These are phyloP conservation scores for Parnassius glacialis DNA, from an alignment of 2,888 invertebrate genomes.

Conservation along the genomic window DNA sequence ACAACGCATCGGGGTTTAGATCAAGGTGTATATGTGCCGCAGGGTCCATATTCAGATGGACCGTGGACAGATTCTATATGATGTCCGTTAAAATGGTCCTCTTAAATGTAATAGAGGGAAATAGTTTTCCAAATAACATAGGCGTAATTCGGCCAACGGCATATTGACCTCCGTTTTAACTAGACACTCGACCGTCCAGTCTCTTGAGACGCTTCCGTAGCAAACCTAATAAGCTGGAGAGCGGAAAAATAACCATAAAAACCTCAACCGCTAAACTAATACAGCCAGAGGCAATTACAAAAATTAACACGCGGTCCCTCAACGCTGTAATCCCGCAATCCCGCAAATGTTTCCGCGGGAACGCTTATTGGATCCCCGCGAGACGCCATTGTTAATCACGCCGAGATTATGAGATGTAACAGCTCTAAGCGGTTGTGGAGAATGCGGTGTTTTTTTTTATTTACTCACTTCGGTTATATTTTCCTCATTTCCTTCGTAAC, in stretches of 20 bases:
- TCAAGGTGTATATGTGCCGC: too few relatives aligned
- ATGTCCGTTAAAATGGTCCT: too few relatives aligned
- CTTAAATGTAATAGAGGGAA: too few relatives aligned
- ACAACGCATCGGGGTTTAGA: too few relatives aligned
- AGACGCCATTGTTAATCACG: conserved; percentile 50
- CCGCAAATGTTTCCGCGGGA: conserved; percentile 36
- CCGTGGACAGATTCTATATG: too few relatives aligned
- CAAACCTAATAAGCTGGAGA: conserved; percentile 1
- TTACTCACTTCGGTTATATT: conserved; percentile 5
- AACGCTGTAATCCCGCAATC: conserved; percentile 22
- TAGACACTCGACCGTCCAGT: background rate
- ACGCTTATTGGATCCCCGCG: conserved; percentile 50
- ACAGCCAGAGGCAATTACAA: conserved; percentile 55
- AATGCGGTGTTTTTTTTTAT: conserved; percentile 16
- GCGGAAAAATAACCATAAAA: conserved; percentile 20
- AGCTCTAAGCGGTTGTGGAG: background rate
- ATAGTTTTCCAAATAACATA: too few relatives aligned
- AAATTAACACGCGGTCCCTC: conserved; percentile 53
- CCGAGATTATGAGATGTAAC: conserved; percentile 37
- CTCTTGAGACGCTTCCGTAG: background rate
- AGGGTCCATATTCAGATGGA: too few relatives aligned
- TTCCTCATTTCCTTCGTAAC: conserved; percentile 12
- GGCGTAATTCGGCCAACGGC: too few relatives aligned
- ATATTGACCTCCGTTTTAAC: too few relatives aligned
- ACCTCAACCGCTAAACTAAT: conserved; percentile 33